Conservation (phyloP, 2,797 vertebrate genomes). For the Galago senegalensis region DNA sequence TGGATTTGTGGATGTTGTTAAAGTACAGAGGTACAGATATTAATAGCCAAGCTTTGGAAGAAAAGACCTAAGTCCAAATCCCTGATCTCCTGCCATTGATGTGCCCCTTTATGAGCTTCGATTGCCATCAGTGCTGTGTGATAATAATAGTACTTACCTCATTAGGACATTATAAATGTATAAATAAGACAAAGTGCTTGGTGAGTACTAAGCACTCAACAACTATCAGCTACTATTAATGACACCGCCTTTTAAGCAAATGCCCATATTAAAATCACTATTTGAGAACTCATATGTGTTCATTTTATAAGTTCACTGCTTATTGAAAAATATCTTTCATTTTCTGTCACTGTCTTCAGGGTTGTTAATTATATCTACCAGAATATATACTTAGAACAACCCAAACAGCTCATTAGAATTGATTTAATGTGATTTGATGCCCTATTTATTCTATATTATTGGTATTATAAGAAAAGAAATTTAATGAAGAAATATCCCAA, state of each 20-base stretch:
- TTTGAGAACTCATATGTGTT: not conserved
- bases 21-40: not conserved
- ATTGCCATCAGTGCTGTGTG: not conserved
- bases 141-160: not conserved
- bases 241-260: not conserved
- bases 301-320: constrained; percentile 26
- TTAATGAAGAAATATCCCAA: constrained; percentile 76
- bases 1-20: not conserved
- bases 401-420: constrained; percentile 69
- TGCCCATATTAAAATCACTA: not conserved
- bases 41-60: not conserved
- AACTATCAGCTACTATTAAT: not conserved
- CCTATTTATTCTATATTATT: constrained; percentile 70
- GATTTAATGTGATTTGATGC: constrained; percentile 73
- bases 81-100: not conserved
- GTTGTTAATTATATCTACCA: constrained; percentile 59
- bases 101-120: not conserved
- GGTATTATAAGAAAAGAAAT: constrained; percentile 73
- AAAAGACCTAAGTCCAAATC: not conserved
- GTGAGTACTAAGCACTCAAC: not conserved
- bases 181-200: not conserved
- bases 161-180: not conserved
- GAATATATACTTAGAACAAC: constrained; percentile 68
- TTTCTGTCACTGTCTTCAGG: constrained; percentile 67
- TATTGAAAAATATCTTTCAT: constrained; percentile 47